These are phyloP conservation scores for Osmerus eperlanus DNA, from an alignment of 2,113 vertebrate species.

Conservation along the genomic window DNA sequence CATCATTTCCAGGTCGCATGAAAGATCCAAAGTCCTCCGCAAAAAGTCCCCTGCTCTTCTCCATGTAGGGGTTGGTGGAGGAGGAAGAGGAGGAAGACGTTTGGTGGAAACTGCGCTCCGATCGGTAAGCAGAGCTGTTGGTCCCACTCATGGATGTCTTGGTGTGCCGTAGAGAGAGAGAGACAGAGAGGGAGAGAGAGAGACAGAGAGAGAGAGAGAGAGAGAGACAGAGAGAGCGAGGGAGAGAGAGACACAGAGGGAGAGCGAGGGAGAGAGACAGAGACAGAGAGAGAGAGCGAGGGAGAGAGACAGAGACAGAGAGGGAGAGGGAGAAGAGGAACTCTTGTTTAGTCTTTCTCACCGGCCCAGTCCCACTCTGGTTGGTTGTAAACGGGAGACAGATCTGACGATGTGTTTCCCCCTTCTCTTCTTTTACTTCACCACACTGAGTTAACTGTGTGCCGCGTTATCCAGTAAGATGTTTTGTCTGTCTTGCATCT, in stretches of 20 bases:
- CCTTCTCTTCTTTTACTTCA: slow-evolving; percentile 29
- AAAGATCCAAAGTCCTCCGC: slow-evolving; percentile 87
- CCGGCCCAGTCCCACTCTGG: not conserved
- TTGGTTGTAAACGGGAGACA: slow-evolving; percentile 7
- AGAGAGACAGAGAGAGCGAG: not conserved
- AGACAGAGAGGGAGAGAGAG: slow-evolving; percentile 4
- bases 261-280: too few relatives aligned
- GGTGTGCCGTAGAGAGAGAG: slow-evolving; percentile 24
- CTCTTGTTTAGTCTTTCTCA: slow-evolving; percentile 10
- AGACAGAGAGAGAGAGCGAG: slow-evolving; percentile 6
- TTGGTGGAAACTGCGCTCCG: slow-evolving; percentile 80
- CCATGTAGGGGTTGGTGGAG: slow-evolving; percentile 82
- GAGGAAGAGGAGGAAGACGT: slow-evolving; percentile 68
- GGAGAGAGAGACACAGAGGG: slow-evolving; percentile 21
- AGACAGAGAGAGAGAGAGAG: slow-evolving; percentile 40
- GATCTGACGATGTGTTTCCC: not conserved
- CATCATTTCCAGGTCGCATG: slow-evolving; percentile 77
- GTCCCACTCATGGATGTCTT: slow-evolving; percentile 74
- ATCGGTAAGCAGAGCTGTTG: slow-evolving; percentile 80
- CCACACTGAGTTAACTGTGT: not conserved
- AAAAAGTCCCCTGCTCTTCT: slow-evolving; percentile 84
- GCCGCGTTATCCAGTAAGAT: slow-evolving; percentile 7
- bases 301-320: slow-evolving; percentile 21
- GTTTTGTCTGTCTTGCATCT: slow-evolving; percentile 12
- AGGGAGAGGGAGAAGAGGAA: slow-evolving; percentile 34